Evolutionary conservation across 2,113 vertebrate genomes (phyloP).

Genomic region (Saccopteryx leptura): DNA sequence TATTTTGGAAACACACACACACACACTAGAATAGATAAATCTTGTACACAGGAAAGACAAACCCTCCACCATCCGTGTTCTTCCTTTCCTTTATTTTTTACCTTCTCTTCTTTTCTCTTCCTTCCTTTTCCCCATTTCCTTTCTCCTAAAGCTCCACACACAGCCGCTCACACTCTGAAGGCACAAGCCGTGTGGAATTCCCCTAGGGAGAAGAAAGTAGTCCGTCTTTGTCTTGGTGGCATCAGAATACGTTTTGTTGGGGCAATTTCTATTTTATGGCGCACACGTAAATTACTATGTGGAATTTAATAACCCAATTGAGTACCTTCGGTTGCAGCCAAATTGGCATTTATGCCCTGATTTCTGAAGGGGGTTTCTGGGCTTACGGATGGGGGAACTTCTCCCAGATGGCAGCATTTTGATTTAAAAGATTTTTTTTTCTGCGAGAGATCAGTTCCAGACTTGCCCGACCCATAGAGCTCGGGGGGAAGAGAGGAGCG

Average conservation of each 20-base stretch:
- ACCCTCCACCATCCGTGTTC: no score
- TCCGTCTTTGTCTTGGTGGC: not conserved
- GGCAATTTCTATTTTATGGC: constrained; percentile 29
- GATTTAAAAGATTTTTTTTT: constrained; percentile 67
- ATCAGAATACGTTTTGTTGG: constrained; percentile 36
- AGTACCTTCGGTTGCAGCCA: constrained; percentile 37
- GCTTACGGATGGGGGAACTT: constrained; percentile 1
- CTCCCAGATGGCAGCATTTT: constrained; percentile 63
- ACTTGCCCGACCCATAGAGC: constrained; percentile 71
- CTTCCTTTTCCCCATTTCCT: not conserved
- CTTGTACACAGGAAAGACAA: not conserved
- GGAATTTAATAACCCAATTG: constrained; percentile 50
- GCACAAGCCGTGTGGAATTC: not conserved
- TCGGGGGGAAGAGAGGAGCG: constrained; percentile 30
- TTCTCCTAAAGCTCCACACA: not conserved
- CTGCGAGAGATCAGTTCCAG: constrained; percentile 74
- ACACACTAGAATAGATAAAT: not conserved
- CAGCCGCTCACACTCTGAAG: not conserved
- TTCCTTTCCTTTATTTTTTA: not conserved
- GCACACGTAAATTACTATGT: not conserved
- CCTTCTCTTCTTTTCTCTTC: not conserved
- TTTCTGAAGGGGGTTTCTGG: constrained; percentile 60
- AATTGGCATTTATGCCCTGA: constrained; percentile 63
- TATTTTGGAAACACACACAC: not conserved
- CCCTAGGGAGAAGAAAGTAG: not conserved